Evolutionary conservation across 1,140 invertebrate genomes (phyloP).

Genomic region (Zaprionus taronus): DNA sequence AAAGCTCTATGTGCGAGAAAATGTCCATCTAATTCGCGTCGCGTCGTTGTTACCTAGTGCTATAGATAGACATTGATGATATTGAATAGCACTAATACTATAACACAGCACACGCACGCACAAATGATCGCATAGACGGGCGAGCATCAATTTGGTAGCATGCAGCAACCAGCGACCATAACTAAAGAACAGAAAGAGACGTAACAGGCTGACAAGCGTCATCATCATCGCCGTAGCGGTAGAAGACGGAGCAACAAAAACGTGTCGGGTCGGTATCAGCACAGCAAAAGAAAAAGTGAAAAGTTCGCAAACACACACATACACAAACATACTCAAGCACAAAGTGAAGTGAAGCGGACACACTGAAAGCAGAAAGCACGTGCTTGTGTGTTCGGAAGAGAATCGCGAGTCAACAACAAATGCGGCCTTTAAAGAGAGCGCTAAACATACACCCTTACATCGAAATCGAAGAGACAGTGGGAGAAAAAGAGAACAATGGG

Average conservation of each 20-base stretch:
- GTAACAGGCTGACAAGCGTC: constrained; percentile 6
- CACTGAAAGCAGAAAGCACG: constrained; percentile 3
- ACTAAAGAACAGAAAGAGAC: constrained; percentile 24
- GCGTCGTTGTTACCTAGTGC: constrained; percentile 43
- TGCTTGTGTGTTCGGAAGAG: constrained; percentile 7
- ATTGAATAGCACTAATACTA: constrained; percentile 47
- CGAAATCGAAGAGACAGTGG: not conserved
- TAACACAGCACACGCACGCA: constrained; percentile 9
- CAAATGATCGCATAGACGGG: constrained; percentile 40
- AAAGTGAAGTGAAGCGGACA: not conserved
- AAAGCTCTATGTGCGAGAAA: constrained; percentile 6
- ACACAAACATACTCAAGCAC: not conserved
- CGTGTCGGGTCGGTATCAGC: constrained; percentile 6
- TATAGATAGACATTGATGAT: constrained; percentile 69
- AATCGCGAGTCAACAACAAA: not conserved
- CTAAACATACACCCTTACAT: not conserved
- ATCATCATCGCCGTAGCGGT: not conserved
- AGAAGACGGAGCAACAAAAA: not conserved
- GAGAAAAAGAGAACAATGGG: not conserved
- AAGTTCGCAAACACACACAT: not conserved
- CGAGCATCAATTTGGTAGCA: constrained; percentile 11
- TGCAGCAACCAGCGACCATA: constrained; percentile 17
- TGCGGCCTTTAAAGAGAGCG: not conserved
- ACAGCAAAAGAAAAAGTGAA: not conserved
- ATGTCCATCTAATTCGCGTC: constrained; percentile 18